These are phyloP conservation scores for Rhadina sibilatrix DNA, from an alignment of 2,113 vertebrate species.

Conservation along the genomic window DNA sequence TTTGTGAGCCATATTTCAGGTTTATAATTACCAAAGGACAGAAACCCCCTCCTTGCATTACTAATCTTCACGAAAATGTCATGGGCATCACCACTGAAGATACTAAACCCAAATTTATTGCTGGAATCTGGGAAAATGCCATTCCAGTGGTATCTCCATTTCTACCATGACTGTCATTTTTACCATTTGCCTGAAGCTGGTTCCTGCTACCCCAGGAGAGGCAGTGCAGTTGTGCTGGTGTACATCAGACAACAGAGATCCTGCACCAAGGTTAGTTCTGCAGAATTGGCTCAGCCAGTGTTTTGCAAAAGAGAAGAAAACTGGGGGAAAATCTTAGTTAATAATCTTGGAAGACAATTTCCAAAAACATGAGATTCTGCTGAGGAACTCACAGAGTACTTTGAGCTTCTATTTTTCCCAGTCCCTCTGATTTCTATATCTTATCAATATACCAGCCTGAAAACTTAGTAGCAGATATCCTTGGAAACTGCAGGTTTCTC, in stretches of 20 bases:
- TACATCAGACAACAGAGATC: not conserved
- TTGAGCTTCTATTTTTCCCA: not conserved
- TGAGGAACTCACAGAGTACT: not conserved
- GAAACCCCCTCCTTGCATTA: not conserved
- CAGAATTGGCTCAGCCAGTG: not conserved
- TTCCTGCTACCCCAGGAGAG: not conserved
- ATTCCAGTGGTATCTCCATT: not conserved
- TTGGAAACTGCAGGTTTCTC: not conserved
- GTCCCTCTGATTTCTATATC: not conserved
- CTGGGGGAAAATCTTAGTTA: rapidly evolving
- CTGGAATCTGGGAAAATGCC: not conserved
- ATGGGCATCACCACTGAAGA: not conserved
- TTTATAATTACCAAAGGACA: not conserved
- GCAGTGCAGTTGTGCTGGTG: not conserved
- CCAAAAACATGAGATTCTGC: not conserved
- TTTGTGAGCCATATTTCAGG: not conserved
- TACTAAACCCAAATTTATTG: not conserved
- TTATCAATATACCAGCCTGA: not conserved
- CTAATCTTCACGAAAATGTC: not conserved
- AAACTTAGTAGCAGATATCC: not conserved
- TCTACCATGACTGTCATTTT: not conserved
- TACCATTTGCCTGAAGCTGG: not conserved
- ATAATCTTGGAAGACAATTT: not conserved
- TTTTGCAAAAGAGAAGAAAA: not conserved
- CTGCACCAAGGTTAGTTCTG: not conserved